Base-by-base conservation (phyloP, 2,888 invertebrate species). In the Orthosia gothica region DNA sequence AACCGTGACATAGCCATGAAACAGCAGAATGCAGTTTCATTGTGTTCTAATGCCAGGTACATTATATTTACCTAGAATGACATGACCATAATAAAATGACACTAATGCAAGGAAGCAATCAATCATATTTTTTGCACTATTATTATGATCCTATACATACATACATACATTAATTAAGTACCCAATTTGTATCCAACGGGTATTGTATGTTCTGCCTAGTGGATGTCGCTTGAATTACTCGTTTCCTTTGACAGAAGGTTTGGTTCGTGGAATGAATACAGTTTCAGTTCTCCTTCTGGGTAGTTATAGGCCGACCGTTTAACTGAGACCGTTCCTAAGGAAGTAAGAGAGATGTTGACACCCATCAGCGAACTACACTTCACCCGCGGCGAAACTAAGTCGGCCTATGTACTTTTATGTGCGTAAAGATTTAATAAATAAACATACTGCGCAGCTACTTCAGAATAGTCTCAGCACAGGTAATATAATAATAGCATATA, bases 51-150 rank as follows among this genome's bases (percentile, higher is more conserved):
- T 74, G 32, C 40, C 15, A 23, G 32, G 23, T 59, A n/a, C 80
- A 80, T 75, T 59, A 80, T 47, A 40, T n/a, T 59, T 52, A 18
- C 13, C 1, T 18, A 52, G 15, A 52, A 75, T 80, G 40, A 59
- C 18, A 49, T 18, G 32, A 32, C 32, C 47, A 16, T 79, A 16
- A 52, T 16, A 54, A 79, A 70, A 47, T 72, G 52, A 26, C 75
- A 54, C 20, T 52, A 61, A 75, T 61, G 74, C n/a, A 73, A 49
- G 54, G 59, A 75, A 80, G 47, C 59, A 40, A 80, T 47, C 47
- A 26, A 73, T 75, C 54, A 15, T 26, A 74, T 18, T 55, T 59
- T 70, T 54, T 61, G 26, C 49, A 40, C 15, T 54, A 20, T 40
- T 59, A 59, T 40, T 54, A 74, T 49, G n/a, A 32, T 52, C 11